Base-by-base conservation (phyloP, 2,888 invertebrate species). In the Ophonus ardosiacus region DNA sequence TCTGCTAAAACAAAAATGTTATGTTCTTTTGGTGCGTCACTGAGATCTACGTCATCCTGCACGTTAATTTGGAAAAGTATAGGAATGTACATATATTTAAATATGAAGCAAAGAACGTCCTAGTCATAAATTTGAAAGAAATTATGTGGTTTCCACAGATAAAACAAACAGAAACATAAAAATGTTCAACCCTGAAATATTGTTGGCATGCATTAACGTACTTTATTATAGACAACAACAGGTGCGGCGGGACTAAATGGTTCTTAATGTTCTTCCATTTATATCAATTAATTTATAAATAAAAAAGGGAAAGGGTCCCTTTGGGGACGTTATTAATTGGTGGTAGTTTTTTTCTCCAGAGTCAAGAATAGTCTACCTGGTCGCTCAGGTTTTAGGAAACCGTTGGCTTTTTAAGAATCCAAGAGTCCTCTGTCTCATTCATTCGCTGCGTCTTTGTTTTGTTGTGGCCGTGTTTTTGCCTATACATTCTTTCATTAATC, bases 271-370 rank as follows among this genome's bases (percentile, higher is more conserved):
- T 76, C 78, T 76, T 78, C 63, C 84, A 84, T 84, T 84, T 84
- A 84, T 84, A 84, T 84, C 84, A 84, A 84, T 84, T 84, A 84
- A 84, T 84, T 84, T 84, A 84, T 84, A 84, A 84, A 84, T 65
- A 84, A 84, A 84, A 84, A 84, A 68, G 68, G 71, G 61, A 71
- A 74, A 82, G 59, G 59, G 82, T 31, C 71, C 78, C 78, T 21
- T 78, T 78, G 78, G 84, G 84, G 84, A 84, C 63, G 78, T 84
- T 84, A 84, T 84, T 84, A 84, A 84, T 84, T 84, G 84, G 74
- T 24, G 40, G 24, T 51, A 24, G 61, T 76, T 84, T 84, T 63
- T 84, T 61, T 76, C 61, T 83, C 18, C 8, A 63, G 81, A 43
- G 31, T 81, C 51, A n/a, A 24, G 51, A 74, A 61, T 76, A 83